phyloP scores from a whole-genome alignment of 2,113 vertebrate species.

The Notarius lentiginosus region DNA sequence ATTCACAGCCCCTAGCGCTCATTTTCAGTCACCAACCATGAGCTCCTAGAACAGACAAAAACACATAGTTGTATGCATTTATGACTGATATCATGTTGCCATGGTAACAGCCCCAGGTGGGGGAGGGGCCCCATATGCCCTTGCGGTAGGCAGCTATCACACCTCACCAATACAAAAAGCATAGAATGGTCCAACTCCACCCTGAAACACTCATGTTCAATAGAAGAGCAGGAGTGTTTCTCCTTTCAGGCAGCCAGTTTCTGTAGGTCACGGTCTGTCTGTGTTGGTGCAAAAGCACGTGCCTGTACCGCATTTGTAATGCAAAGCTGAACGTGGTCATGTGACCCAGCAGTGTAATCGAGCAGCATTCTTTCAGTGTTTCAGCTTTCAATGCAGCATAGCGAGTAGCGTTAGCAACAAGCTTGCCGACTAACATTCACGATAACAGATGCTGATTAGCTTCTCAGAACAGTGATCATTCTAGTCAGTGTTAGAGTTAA shows the following conservation, averaged over 20 bases:
- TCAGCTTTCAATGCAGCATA: too few species aligned
- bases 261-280: background rate
- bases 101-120: background rate
- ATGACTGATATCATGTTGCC: background rate
- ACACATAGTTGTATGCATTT: background rate
- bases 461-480: background rate
- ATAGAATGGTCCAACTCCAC: background rate
- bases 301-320: conserved; percentile 44
- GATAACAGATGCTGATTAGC: background rate
- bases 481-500: background rate
- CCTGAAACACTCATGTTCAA: background rate
- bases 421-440: too few species aligned
- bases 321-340: conserved; percentile 48
- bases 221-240: background rate
- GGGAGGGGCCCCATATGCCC: background rate
- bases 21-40: background rate
- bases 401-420: background rate
- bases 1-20: too few species aligned
- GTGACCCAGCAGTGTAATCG: background rate
- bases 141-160: background rate
- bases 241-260: background rate
- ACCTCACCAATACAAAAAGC: background rate
- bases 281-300: background rate
- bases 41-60: background rate
- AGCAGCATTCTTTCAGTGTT: background rate